Base-by-base conservation (phyloP, 2,113 vertebrate genomes). In the Phocoena phocoena region DNA sequence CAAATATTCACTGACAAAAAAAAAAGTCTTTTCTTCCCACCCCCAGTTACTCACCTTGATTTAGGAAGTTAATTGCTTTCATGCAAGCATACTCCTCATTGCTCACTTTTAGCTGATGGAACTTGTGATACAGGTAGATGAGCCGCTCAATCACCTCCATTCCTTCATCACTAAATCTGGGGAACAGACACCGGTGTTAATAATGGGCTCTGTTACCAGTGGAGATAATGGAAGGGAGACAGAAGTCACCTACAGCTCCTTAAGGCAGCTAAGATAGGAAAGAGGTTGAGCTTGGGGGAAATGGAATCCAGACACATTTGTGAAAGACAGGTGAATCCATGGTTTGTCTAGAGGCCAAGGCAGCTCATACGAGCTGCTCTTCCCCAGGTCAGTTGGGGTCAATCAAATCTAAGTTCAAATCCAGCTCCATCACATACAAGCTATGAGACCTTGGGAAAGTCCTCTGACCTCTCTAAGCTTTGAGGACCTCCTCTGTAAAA, bases 51-150 rank as follows among this genome's bases (percentile, higher is more conserved):
- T 98, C 97, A 99, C 99, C 99, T 99, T 99, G 99, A 96, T 99
- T 99, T 17, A 99, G 99, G 98, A 99, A 99, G 99, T 99, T 99
- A 98, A 99, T 99, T 98, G 99, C 99, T 99, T 99, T 99, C 99
- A 99, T 99, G 88, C 99, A 99, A 0, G 99, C 99, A 0, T 99
- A 99, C 95, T 99, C 99, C 98, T 99, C 99, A 0, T 99, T 99
- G 99, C 99, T 99, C 99, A 99, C 99, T 98, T 99, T 99, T 95
- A 99, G 86, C 97, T 99, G 99, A 98, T 99, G 99, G 95, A 99
- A 99, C 94, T 99, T 99, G 96, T 99, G 99, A 84, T 99, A 99
- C 81, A 99, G 99, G 99, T 99, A 99, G 96, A 99, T 99, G 97
- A 99, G 83, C 73, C 99, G 99, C 98, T 99, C 99, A 98, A 99